Conservation (phyloP, 2,113 vertebrate genomes). For the Ictalurus furcatus region DNA sequence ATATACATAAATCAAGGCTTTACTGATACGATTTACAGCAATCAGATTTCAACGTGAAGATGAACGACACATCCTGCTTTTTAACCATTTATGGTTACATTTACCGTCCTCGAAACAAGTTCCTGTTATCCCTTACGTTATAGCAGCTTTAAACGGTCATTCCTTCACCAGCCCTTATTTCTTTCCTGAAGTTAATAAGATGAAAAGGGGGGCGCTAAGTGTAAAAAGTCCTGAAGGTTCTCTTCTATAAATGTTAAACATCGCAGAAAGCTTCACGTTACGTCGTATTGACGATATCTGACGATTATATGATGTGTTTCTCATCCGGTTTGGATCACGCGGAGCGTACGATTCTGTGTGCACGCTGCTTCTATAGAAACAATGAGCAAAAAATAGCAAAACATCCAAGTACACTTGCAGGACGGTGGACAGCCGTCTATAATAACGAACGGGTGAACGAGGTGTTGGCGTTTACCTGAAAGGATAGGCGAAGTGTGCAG, state of each 20-base stretch:
- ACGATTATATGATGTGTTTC: not conserved
- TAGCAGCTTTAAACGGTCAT: not conserved
- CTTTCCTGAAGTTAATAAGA: no score
- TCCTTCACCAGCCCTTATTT: not conserved
- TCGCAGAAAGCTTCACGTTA: not conserved
- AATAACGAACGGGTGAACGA: not conserved
- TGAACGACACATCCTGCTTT: not conserved
- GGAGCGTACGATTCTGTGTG: not conserved
- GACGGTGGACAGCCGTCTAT: not conserved
- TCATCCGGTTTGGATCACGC: not conserved
- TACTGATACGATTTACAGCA: not conserved
- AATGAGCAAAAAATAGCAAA: not conserved
- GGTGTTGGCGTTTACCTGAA: slow-evolving; percentile 80
- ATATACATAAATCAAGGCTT: no score
- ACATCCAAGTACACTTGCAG: not conserved
- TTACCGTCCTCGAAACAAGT: not conserved
- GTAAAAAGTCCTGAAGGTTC: no score
- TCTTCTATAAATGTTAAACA: no score
- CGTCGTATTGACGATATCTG: not conserved
- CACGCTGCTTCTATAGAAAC: not conserved
- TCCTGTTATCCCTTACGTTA: not conserved
- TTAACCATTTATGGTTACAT: not conserved
- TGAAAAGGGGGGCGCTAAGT: no score
- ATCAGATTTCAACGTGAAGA: no score
- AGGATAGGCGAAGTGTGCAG: slow-evolving; percentile 82